These are phyloP conservation scores for Drosophila cardini DNA, from an alignment of 1,140 invertebrate species.

Conservation along the genomic window DNA sequence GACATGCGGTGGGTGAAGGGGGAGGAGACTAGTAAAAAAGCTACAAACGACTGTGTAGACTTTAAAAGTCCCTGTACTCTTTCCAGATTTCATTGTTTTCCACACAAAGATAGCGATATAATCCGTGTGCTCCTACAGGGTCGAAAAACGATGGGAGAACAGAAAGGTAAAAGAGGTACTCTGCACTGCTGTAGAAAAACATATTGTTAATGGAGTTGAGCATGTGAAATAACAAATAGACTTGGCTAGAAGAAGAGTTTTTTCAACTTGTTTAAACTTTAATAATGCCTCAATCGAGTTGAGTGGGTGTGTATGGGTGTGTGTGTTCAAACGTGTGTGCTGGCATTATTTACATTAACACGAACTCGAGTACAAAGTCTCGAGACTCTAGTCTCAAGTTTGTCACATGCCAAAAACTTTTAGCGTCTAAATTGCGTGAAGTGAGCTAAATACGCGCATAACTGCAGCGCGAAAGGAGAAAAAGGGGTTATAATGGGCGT, in stretches of 20 bases:
- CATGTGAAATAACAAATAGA: conserved; percentile 78
- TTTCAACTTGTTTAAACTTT: conserved; percentile 48
- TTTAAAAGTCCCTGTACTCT: too few relatives aligned
- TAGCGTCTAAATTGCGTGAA: conserved; percentile 21
- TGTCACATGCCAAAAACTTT: conserved; percentile 70
- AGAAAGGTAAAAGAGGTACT: neutral
- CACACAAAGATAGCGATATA: too few relatives aligned
- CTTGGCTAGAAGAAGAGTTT: neutral
- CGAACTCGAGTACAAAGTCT: conserved; percentile 18
- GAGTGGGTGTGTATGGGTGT: too few relatives aligned
- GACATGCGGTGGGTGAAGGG: conserved; percentile 10
- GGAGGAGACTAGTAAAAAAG: neutral
- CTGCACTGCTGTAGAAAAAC: conserved; percentile 64
- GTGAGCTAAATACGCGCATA: conserved; percentile 63
- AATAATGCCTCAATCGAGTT: conserved; percentile 70
- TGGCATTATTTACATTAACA: conserved; percentile 48
- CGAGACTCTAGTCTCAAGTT: conserved; percentile 16
- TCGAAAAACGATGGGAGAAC: neutral
- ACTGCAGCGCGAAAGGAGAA: conserved; percentile 13
- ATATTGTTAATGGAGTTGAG: conserved; percentile 81
- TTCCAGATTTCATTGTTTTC: too few relatives aligned
- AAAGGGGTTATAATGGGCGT: neutral
- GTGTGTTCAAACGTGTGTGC: conserved; percentile 36
- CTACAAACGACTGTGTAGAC: too few relatives aligned
- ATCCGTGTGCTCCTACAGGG: neutral